Conservation (phyloP, 1,140 invertebrate genomes). For the Dendrolimus punctatus region DNA sequence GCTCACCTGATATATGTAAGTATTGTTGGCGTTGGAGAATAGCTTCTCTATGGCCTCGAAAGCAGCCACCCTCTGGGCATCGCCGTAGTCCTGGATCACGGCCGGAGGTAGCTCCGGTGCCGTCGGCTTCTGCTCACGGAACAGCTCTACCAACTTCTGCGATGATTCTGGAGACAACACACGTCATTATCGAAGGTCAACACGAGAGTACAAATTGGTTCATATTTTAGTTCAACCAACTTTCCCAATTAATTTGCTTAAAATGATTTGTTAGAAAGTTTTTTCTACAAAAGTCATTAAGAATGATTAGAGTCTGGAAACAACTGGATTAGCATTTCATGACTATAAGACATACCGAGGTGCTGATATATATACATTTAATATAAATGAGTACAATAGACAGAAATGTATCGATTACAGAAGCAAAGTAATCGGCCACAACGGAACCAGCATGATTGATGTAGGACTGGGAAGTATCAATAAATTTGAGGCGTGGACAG, state of each 20-base stretch:
- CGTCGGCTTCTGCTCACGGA: constrained; percentile 25
- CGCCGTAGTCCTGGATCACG: constrained; percentile 17
- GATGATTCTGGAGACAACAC: constrained; percentile 22
- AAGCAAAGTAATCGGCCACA: too few relatives aligned
- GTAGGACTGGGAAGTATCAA: too few relatives aligned
- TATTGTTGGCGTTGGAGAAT: background rate
- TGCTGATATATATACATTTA: too few relatives aligned
- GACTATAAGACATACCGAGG: too few relatives aligned
- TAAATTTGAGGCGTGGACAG: too few relatives aligned
- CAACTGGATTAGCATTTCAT: too few relatives aligned
- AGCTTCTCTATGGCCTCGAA: background rate
- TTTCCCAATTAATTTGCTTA: background rate
- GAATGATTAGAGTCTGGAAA: too few relatives aligned
- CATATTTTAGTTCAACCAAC: too few relatives aligned
- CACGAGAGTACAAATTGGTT: too few relatives aligned
- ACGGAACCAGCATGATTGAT: too few relatives aligned
- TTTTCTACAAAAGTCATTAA: background rate
- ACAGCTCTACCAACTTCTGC: constrained; percentile 27
- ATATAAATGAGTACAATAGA: too few relatives aligned
- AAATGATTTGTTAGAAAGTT: background rate
- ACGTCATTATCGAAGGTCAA: background rate
- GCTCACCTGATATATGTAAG: background rate
- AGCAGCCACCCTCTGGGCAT: background rate
- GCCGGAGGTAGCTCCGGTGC: constrained; percentile 31
- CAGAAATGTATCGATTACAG: too few relatives aligned